Base-by-base conservation (phyloP, 2,888 invertebrate species). In the Yponomeuta cagnagella region DNA sequence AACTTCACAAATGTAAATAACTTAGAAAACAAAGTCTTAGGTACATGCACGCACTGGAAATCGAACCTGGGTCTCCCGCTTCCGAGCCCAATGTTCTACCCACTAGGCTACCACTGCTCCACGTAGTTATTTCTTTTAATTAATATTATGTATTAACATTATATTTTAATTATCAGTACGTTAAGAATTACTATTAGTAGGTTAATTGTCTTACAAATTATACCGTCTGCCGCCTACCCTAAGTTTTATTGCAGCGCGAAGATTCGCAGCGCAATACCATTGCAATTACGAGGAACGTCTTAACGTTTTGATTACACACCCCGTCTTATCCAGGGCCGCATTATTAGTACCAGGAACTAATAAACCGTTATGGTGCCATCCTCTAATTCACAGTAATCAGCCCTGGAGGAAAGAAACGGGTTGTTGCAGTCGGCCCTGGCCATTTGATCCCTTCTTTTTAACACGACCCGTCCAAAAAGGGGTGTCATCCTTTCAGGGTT, bases 301-400 rank as follows among this genome's bases (percentile, higher is more conserved):
- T 58, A 58, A 58, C 52, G 15, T 58, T 58, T 58, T 58, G 52
- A 58, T 58, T 58, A 15, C 52, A 58, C 52, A 58, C 52, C 43
- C 43, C 6, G 43, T 15, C 52, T 58, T 12, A 58, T 58, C 52
- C 52, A 58, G 52, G 15, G 52, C 52, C 52, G 15, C 52, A 58
- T 58, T 58, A 58, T 58, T 58, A 58, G 52, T 12, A 58, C 52
- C 52, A 58, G 52, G 52, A 58, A 58, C 52, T 58, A 58, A 58
- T 58, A 58, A 58, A 58, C 52, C 52, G 12, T 58, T 58, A 58
- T 15, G 52, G 52, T 12, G 15, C 52, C 52, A 12, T 58, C 52
- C 52, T 58, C 52, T 15, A 58, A 58, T 58, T 58, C 52, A 58
- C 52, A 58, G 52, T 58, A 58, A 58, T 58, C 52, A 58, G 12